Evolutionary conservation across 2,797 vertebrate genomes (phyloP), one percentile per base, ranked within the genome.

Genomic region (Arnoldichthys spilopterus): DNA sequence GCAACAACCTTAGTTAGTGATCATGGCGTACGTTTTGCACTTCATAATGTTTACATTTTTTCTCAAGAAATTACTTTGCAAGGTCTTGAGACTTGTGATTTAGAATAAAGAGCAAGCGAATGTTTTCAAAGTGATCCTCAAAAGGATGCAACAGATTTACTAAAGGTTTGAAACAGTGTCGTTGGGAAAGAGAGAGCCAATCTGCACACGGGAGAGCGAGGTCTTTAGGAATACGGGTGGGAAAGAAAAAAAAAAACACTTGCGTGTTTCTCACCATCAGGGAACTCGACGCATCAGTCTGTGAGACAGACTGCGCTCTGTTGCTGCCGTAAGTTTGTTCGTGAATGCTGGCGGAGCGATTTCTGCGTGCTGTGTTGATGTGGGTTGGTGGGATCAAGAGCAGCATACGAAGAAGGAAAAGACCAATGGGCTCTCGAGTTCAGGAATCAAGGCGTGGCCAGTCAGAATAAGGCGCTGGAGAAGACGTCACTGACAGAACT

Each of bases 261-360:
- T 56, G 22, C 22, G 53, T 56, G n/a, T 24, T 54, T 54, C 51
- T 56, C 53, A 0, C 22, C 3, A 12, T 1, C 51, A 8, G 22
- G n/a, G 51, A 2, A 88, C 84, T 89, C 13, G 0, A 0, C 15
- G 8, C 1, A 0, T 4, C 7, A 1, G 4, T 7, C 3, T 24
- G 18, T 1, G 1, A 13, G 1, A n/a, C n/a, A n/a, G 3, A 6
- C 18, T 84, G 12, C 88, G 87, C 61, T 13, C 11, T 15, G 12
- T 72, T 73, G 51, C 6, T 6, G 6, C n/a, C 92, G 90, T 89
- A 92, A 84, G 0, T 18, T 0, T 2, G 18, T 91, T 84, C 84
- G 85, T 9, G 93, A 92, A 94, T 94, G 59, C 61, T 40, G 70
- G 18, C 79, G 68, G 64, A 53, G 24, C 51, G 28, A 13, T 11